phyloP scores from a whole-genome alignment of 2,113 vertebrate species.

The Gavia stellata region DNA sequence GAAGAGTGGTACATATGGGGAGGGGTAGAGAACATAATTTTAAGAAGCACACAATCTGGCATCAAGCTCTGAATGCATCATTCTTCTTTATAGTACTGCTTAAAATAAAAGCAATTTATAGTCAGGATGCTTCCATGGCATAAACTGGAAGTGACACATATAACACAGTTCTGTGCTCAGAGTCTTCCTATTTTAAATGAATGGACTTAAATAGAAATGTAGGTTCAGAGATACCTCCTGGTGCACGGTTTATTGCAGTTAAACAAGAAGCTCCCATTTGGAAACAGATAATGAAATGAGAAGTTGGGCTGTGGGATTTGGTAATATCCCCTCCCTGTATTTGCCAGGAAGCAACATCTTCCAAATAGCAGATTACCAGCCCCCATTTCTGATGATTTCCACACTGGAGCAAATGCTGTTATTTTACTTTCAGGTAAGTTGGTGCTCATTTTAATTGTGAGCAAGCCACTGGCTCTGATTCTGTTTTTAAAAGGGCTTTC shows the following conservation, averaged over 20 bases:
- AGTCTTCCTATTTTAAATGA: not conserved
- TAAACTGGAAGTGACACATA: not conserved
- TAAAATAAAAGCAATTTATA: constrained; percentile 3
- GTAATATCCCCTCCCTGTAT: not conserved
- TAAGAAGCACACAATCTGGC: not conserved
- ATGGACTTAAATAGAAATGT: not conserved
- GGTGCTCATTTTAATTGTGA: not conserved
- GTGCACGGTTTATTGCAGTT: not conserved
- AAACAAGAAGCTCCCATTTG: not conserved
- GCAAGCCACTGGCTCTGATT: not conserved
- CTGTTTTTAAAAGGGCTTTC: not conserved
- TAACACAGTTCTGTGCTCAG: not conserved
- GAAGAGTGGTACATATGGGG: not conserved
- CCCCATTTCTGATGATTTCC: not conserved
- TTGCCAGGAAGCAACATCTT: not conserved
- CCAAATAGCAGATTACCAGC: not conserved
- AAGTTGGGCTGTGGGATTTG: not conserved
- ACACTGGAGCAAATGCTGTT: not conserved
- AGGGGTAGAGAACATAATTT: not conserved
- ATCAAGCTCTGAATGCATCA: not conserved
- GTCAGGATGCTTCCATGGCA: not conserved
- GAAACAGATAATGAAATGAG: not conserved
- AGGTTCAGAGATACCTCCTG: not conserved
- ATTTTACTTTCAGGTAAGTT: not conserved
- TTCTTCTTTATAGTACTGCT: not conserved